Base-by-base conservation (phyloP, 2,888 invertebrate species). In the Stenodera caucasica region DNA sequence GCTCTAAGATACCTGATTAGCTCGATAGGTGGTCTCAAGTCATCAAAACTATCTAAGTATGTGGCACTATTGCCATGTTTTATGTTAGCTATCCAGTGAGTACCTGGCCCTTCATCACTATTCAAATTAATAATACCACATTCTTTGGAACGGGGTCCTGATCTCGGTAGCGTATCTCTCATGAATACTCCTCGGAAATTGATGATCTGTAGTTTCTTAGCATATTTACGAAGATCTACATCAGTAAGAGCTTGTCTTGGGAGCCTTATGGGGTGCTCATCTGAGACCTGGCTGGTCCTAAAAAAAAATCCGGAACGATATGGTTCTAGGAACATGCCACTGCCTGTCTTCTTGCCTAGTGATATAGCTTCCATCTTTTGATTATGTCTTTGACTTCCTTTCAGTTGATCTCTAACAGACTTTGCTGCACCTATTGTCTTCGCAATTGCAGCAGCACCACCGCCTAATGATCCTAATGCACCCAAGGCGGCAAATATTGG, bases 301-400 rank as follows among this genome's bases (percentile, higher is more conserved):
- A 26, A 26, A 26, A 26, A 70, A 30, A 30, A 26, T 26, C 66
- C 70, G 6, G 59, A 62, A 37, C 57, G 32, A 57, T 75, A 71
- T 53, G 74, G 72, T 63, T 73, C 73, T 6, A 78, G 57, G 65
- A 66, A 71, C 32, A 77, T 35, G 7, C 77, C 77, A 26, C 26
- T 26, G 2, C 26, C 5, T 4, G 2, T 26, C 26, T 26, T 26
- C 64, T 73, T 75, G 12, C 67, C 67, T 14, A 78, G 58, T 14
- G 75, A 75, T 14, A 78, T 67, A 11, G 76, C 73, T 70, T 79
- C 78, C 75, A 79, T 78, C 11, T 66, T 65, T 68, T 70, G 61
- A 62, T 80, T 80, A 63, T 78, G 78, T 11, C 77, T 69, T 57
- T 71, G 59, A 55, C 60, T 68, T 67, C 80, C 77, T 26, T 66